These are phyloP conservation scores for Anarhynchus alexandrinus DNA, from an alignment of 2,113 vertebrate species.

Conservation along the genomic window DNA sequence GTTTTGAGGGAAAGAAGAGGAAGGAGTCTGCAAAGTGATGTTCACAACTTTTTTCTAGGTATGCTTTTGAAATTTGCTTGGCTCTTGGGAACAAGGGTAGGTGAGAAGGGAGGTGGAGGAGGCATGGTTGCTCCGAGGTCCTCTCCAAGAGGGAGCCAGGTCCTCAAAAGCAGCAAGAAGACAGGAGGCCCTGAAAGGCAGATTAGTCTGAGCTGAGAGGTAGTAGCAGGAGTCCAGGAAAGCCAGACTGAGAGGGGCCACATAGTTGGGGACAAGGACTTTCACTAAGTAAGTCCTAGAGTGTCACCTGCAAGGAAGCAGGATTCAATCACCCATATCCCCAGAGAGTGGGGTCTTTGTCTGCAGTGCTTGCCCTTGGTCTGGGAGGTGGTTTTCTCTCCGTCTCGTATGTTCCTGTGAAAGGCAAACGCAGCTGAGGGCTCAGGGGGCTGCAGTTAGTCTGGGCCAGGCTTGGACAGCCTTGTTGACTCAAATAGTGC, in stretches of 20 bases:
- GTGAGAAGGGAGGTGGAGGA: not conserved
- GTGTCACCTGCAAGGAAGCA: slow-evolving; percentile 3
- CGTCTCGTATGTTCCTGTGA: not conserved
- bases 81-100: not conserved
- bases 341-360: not conserved
- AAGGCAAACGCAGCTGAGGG: not conserved
- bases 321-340: not conserved
- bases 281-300: not conserved
- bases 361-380: not conserved
- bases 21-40: not conserved
- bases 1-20: not conserved
- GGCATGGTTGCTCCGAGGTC: not conserved
- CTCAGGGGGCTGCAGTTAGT: not conserved
- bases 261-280: not conserved
- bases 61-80: not conserved
- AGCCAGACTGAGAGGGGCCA: not conserved
- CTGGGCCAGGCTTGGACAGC: not conserved
- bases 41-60: not conserved
- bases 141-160: not conserved
- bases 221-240: not conserved
- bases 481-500: slow-evolving; percentile 36
- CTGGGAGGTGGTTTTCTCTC: not conserved
- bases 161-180: not conserved
- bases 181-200: not conserved
- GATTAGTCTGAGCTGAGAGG: not conserved